Evolutionary conservation across 2,888 invertebrate genomes (phyloP).

Genomic region (Nymphalis c-album): DNA sequence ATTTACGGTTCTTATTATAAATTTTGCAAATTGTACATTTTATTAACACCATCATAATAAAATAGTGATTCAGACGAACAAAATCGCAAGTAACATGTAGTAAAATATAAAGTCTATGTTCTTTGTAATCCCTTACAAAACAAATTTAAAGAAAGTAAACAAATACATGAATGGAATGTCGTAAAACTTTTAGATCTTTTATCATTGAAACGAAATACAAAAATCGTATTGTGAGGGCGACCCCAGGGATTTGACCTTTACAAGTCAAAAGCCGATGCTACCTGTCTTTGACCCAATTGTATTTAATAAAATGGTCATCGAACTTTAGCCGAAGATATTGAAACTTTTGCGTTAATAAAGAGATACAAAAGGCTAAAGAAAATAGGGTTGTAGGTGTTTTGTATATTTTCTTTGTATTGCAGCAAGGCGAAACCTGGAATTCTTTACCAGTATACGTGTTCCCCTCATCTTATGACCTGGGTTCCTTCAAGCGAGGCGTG

Average conservation of each 20-base stretch:
- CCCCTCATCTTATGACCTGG: too few species aligned
- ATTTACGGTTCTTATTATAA: too few species aligned
- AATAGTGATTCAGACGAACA: too few species aligned
- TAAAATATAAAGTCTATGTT: too few species aligned
- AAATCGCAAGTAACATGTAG: too few species aligned
- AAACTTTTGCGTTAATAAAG: conserved; percentile 11
- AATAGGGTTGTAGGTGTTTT: neutral
- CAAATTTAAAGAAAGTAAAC: neutral
- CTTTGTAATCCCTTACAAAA: too few species aligned
- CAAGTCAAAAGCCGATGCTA: conserved; percentile 5
- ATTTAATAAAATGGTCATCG: conserved; percentile 9
- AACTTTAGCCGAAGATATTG: conserved; percentile 5
- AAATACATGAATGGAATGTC: neutral
- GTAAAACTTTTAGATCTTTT: neutral
- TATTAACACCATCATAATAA: too few species aligned
- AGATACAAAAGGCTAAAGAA: neutral
- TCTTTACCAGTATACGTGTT: too few species aligned
- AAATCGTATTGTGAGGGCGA: neutral
- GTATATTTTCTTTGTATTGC: neutral
- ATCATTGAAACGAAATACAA: neutral
- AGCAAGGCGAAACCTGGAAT: too few species aligned
- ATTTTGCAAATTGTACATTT: too few species aligned
- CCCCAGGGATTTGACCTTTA: conserved; percentile 6
- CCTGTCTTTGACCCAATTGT: conserved; percentile 10
- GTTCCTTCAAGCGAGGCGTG: too few species aligned